These are phyloP conservation scores for Ptychochromis oligacanthus DNA, from an alignment of 2,113 vertebrate genomes.

Conservation along the genomic window DNA sequence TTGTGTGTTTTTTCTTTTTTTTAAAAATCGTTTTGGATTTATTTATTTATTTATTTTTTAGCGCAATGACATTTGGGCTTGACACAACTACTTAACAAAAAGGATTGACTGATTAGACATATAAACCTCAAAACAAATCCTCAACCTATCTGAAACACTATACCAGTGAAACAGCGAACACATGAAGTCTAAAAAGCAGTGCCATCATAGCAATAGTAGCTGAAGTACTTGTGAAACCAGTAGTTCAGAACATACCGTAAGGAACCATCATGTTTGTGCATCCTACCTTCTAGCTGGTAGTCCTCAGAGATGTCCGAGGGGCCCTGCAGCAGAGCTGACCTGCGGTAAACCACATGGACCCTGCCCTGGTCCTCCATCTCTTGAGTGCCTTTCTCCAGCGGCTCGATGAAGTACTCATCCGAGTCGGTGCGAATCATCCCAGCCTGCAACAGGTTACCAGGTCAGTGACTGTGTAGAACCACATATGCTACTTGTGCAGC, in stretches of 20 bases:
- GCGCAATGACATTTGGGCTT: rapidly evolving
- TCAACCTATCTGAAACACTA: not conserved
- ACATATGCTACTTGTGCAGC: too few relatives aligned
- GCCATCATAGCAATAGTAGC: too few relatives aligned
- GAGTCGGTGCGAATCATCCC: conserved; percentile 94
- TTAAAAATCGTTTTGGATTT: not conserved
- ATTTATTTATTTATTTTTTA: too few relatives aligned
- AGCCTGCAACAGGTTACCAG: conserved; percentile 79
- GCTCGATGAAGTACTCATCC: conserved; percentile 98
- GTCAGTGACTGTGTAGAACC: not conserved
- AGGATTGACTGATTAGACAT: not conserved
- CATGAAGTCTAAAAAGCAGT: too few relatives aligned
- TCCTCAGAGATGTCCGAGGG: conserved; percentile 75
- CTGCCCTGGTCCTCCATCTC: conserved; percentile 91
- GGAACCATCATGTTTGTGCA: rapidly evolving
- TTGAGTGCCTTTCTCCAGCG: conserved; percentile 91
- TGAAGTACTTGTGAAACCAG: not conserved
- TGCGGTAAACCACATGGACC: conserved; percentile 92
- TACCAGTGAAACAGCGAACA: not conserved
- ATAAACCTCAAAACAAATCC: not conserved
- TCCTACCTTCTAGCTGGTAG: conserved; percentile 76
- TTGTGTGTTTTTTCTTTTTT: too few relatives aligned
- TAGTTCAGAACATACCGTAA: not conserved
- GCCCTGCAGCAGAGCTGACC: conserved; percentile 81
- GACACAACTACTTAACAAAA: rapidly evolving